These are phyloP conservation scores for Morphnarchus princeps DNA, from an alignment of 2,113 vertebrate genomes.

Conservation along the genomic window DNA sequence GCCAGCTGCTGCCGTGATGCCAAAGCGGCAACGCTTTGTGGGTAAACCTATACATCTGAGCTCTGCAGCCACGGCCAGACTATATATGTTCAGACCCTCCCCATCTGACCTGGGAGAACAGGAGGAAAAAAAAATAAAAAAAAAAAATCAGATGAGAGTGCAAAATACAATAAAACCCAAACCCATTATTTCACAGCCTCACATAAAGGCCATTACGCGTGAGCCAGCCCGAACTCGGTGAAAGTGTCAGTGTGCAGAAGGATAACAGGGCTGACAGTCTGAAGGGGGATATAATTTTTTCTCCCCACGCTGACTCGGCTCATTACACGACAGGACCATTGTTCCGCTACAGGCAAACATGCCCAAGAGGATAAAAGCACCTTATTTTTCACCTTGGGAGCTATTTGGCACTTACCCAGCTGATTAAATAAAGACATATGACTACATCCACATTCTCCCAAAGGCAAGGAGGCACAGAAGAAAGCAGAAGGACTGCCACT, in stretches of 20 bases:
- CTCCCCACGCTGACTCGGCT: background rate
- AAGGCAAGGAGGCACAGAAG: background rate
- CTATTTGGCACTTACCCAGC: background rate
- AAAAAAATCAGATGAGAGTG: background rate
- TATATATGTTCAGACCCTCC: background rate
- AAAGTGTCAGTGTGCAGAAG: background rate
- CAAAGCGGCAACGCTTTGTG: rapidly evolving
- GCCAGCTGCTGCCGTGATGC: background rate
- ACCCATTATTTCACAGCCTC: background rate
- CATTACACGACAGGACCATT: background rate
- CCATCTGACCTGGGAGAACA: background rate
- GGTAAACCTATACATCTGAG: background rate
- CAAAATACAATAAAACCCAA: background rate
- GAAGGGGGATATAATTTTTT: background rate
- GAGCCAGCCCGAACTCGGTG: background rate
- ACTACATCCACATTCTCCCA: background rate
- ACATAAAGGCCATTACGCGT: rapidly evolving
- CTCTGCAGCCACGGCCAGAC: background rate
- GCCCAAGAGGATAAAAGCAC: background rate
- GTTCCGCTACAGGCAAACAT: background rate
- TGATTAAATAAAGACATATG: background rate
- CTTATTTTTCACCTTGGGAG: constrained; percentile 21
- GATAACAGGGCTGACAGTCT: background rate
- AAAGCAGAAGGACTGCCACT: background rate
- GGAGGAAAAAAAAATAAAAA: no score